Evolutionary conservation across 1,140 invertebrate genomes (phyloP), one percentile per base, ranked within the genome.

Genomic region (Frieseomelitta varia): DNA sequence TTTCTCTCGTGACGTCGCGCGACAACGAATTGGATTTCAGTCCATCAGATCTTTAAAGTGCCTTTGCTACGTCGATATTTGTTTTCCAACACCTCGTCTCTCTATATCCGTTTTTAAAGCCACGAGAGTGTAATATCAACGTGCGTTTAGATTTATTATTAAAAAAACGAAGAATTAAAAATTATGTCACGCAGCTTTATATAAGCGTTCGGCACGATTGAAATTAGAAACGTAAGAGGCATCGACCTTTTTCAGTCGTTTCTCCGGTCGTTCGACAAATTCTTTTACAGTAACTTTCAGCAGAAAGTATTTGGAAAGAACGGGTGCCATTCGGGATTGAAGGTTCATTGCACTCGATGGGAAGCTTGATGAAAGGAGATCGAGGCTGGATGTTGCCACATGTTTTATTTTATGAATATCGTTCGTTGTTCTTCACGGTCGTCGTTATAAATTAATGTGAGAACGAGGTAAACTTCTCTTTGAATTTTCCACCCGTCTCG

Each of bases 321-420:
- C 19, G 4, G 34, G 11, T 55, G 11, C 55, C 47, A 75, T 67
- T 81, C 73, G 53, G 47, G 56, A 53, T 81, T 65, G 27, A 30
- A 77, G 65, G 81, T 78, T 77, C 74, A 58, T 58, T 77, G 81
- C 24, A 77, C 81, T 75, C 27, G 30, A 55, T 30, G 63, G 21
- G 65, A 68, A 47, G 21, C 63, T 83, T 34, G 63, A 67, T 68
- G 63, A 58, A 76, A 79, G 78, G 83, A 84, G 78, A 73, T 74
- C 83, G 58, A 80, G 27, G 67, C 12, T 68, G 76, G 67, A 82
- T 74, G 51, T 83, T 78, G 74, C 34, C 69, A 53, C 74, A 53
- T 53, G 21, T 39, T 83, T 82, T 83, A 83, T 83, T 78, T 83
- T 65, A 34, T n/a, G 34, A 55, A 75, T 55, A 30, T 79, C 81